These are phyloP conservation scores for Halichoerus grypus DNA, from an alignment of 2,113 vertebrate genomes.

Conservation along the genomic window DNA sequence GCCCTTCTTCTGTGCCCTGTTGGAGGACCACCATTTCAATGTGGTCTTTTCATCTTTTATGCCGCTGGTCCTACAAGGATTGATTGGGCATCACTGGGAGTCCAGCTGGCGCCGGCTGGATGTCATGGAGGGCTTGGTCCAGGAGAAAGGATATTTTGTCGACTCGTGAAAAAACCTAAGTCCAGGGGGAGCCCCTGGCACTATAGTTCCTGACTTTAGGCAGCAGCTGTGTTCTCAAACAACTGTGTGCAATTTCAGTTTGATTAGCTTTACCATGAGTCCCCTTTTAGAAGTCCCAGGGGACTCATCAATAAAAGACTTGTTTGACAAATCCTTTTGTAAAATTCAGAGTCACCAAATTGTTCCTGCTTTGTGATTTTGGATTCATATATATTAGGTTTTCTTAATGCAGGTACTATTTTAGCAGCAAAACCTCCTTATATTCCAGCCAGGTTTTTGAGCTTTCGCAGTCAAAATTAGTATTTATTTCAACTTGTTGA, in stretches of 20 bases:
- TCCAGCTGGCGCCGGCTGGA: neutral
- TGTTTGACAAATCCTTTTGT: neutral
- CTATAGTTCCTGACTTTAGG: rapidly evolving
- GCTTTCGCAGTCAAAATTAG: neutral
- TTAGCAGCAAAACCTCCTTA: neutral
- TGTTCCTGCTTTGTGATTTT: neutral
- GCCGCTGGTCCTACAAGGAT: too few relatives aligned
- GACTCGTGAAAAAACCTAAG: rapidly evolving
- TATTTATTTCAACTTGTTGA: neutral
- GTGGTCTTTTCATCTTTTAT: too few relatives aligned
- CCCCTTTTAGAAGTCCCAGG: neutral
- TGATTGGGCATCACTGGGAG: neutral
- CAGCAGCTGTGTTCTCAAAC: neutral
- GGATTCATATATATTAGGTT: neutral
- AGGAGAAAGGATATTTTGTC: neutral
- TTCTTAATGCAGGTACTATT: neutral
- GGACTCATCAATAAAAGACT: neutral
- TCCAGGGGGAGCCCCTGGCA: neutral
- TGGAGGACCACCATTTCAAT: rapidly evolving
- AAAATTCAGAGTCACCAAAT: neutral
- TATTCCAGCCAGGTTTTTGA: neutral
- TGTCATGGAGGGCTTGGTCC: neutral
- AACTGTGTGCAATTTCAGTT: neutral
- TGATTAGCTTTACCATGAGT: neutral
- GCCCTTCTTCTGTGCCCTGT: neutral